Base-by-base conservation (phyloP, 2,797 vertebrate genomes). In the Meda fulgida region DNA sequence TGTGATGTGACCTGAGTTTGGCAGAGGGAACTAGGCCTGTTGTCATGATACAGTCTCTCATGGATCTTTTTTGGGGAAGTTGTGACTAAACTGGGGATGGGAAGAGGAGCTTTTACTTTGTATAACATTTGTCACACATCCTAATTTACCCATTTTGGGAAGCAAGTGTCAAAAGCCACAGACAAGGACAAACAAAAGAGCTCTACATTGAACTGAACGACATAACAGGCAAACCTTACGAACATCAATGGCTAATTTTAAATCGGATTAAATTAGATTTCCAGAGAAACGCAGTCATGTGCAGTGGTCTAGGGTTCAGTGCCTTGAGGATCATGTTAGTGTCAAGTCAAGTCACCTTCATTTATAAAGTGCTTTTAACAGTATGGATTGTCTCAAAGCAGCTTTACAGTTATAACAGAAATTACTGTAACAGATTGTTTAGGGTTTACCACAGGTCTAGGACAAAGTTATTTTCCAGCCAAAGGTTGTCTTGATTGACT, bases 61-160 rank as follows among this genome's bases (percentile, higher is more conserved):
- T 94, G 95, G 94, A 96, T 93, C 40, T 72, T 85, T n/a, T 46
- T 93, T 94, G 94, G 93, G 95, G 95, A 96, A 96, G 95, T 96
- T 94, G 81, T 92, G 93, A 95, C 93, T 94, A 94, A 95, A 93
- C 86, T 86, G 92, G 93, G 94, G 94, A 88, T 91, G 94, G 94
- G 94, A 95, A 95, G 92, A 94, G 92, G 91, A 91, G 93, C 91
- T 94, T 93, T 94, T 92, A 92, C 93, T 94, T 93, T 92, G 93
- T 92, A 92, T 92, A 88, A 89, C 91, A 89, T 91, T 93, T 94
- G 93, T 95, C 93, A 93, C 94, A 94, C 94, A 96, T 95, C 94
- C 95, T 95, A 93, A 94, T 95, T 95, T 93, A 87, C 91, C 92
- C 87, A 36, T 95, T 94, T 95, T 94, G 93, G 94, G 94, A 95